Conservation (phyloP, 2,888 invertebrate species). For the Ennomos fuscantarius region DNA sequence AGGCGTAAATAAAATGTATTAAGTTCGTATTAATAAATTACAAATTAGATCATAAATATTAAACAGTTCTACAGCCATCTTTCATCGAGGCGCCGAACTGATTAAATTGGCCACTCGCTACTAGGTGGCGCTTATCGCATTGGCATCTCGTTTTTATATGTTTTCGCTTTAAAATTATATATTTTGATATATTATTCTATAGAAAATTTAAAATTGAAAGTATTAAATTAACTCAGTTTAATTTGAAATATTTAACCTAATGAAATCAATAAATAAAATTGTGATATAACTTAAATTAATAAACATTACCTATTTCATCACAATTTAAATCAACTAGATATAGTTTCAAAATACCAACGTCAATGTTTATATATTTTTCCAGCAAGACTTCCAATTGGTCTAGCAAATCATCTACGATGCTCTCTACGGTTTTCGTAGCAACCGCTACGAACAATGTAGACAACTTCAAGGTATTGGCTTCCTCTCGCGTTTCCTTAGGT, state of each 20-base stretch:
- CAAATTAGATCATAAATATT: neutral
- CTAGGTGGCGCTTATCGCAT: constrained; percentile 60
- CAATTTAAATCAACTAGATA: too few species aligned
- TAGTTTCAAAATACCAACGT: too few species aligned
- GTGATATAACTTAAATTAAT: neutral
- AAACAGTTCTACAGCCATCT: constrained; percentile 59
- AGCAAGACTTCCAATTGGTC: too few species aligned
- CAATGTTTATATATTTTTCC: too few species aligned
- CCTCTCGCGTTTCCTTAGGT: constrained; percentile 3
- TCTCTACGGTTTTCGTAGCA: constrained; percentile 44
- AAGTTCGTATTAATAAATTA: too few species aligned
- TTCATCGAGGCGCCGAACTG: constrained; percentile 48
- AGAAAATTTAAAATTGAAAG: too few species aligned
- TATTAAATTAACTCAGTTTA: too few species aligned
- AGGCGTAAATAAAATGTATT: too few species aligned
- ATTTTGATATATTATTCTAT: too few species aligned
- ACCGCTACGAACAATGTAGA: constrained; percentile 48
- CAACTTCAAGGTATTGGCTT: constrained; percentile 2
- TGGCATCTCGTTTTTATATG: neutral
- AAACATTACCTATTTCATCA: too few species aligned
- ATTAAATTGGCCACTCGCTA: constrained; percentile 57
- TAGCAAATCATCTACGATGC: neutral
- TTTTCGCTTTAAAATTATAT: too few species aligned
- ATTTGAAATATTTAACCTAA: neutral
- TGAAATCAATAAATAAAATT: neutral